Evolutionary conservation across 2,113 vertebrate species (phyloP), one percentile per base, ranked within the genome.

Genomic region (Arothron firmamentum): DNA sequence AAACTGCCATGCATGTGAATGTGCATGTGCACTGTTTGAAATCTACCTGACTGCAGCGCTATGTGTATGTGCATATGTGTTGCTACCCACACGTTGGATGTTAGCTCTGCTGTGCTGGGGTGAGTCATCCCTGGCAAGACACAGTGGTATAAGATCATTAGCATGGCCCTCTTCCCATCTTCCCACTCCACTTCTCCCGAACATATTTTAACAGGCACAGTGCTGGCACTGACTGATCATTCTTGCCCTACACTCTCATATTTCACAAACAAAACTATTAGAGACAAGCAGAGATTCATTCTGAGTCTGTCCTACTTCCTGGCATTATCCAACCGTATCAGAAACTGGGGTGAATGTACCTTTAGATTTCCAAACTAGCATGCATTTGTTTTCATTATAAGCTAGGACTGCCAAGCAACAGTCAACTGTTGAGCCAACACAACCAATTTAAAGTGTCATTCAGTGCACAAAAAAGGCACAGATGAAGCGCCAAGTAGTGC

Each of bases 91-190:
- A 74, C 62, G 59, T 69, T 79, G 79, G 78, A 79, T 78, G 77
- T 80, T 85, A 72, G 76, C 85, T 80, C 75, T 75, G 75, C 80
- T 86, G 83, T 80, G 80, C 74, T 79, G 83, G 82, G 70, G 69
- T 90, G 88, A 91, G 70, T 91, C 87, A 90, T 86, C 80, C 69
- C 55, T 83, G 74, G 79, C 69, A 84, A 85, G 85, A 85, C 81
- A 84, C 78, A 83, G 79, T 71, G 74, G 83, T 75, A 28, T 6
- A 77, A 65, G 77, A 84, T 91, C 85, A 89, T 91, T 90, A 89
- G 83, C 85, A 87, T 88, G 83, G 85, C 50, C 80, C 82, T 84
- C 82, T 83, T 38, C 34, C 34, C 86, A 82, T 88, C 87, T 81
- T 57, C 87, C 88, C 78, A 85, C 87, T 77, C 78, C 61, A 48